Base-by-base conservation (phyloP, 1,140 invertebrate genomes). In the Ctenoplectra terminalis region DNA sequence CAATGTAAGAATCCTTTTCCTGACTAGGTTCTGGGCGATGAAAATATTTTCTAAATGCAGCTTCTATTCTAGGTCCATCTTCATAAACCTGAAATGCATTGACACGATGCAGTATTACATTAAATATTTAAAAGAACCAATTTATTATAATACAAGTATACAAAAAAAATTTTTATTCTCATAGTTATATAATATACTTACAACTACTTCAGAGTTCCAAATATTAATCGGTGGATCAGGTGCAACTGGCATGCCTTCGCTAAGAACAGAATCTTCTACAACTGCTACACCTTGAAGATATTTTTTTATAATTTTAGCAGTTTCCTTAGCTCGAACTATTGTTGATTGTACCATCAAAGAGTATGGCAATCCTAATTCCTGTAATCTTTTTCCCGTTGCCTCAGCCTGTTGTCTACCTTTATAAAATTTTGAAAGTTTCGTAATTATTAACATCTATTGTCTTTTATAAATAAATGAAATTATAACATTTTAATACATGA, bases 51-150 rank as follows among this genome's bases (percentile, higher is more conserved):
- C 98, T 94, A 93, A 99, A 99, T 9, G 97, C 99, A 9, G 98
- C 98, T 94, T 99, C 99, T 88, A 99, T 99, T 83, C 99, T 95
- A 0, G 98, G 96, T 26, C 98, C 97, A 93, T 99, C 99, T 92
- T 97, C 95, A 92, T 96, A 98, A 94, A 98, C 99, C 98, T 99
- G 64, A 74, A 87, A 87, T 83, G 76, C 13, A 78, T 80, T 37
- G 56, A 81, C 74, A 26, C 43, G 77, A 76, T 2, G 76, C 48
- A 26, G n/a, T 52, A 34, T 70, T 56, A 50, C 46, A 43, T 58
- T 54, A 23, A 15, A 29, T 46, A 5, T 40, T 40, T 40, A 4
- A 40, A n/a, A 40, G 40, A 5, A 40, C 40, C 40, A 40, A 40
- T 40, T 40, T 40, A 40, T 40, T 40, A 23, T 17, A 40, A 17